Evolutionary conservation across 2,113 vertebrate genomes (phyloP), one percentile per base, ranked within the genome.

Genomic region (Notarius quadriscutis): DNA sequence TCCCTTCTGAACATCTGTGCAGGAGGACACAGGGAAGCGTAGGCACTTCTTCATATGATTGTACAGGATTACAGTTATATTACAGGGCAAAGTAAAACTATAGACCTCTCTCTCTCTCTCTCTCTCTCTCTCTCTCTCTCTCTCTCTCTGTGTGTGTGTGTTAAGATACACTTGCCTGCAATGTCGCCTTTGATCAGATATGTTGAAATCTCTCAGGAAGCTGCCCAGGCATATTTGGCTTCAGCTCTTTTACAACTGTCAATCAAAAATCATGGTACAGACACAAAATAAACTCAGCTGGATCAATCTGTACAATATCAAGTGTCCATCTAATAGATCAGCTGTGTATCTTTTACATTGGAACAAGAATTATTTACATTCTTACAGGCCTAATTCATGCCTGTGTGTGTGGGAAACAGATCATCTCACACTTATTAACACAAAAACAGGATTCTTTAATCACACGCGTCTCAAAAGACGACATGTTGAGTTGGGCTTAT

Each of bases 1-100:
- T 92, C 86, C 88, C 91, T 48, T 87, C 89, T 89, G 86, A 90
- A 92, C 91, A 93, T 92, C 88, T 93, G 93, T 89, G 88, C 86
- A 78, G 67, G 83, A 22, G 0, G 75, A 50, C 69, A 88, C 27
- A 27, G 63, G 81, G 86, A 91, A 92, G 90, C 85, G 88, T 84
- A 84, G 90, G 86, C 89, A 86, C 86, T 88, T 88, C 89, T 90
- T 87, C 83, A 86, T 83, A 84, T 92, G 91, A 92, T 93, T 90
- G 84, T 90, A 85, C 55, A 71, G 74, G 89, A 91, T 90, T 93
- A 88, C 83, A 90, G 74, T 92, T 86, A 86, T 82, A 84, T 50
- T 30, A 18, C 14, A 75, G 27, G n/a, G 85, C 82, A 84, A 79
- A 80, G 67, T 75, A 9, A 78, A 17, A 87, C 80, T 81, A 5